A percentile compares a stretch with the other conserved stretches of the same genome.
phyloP scores from a whole-genome alignment of 2,113 vertebrate genomes.

The Macrotis lagotis region DNA sequence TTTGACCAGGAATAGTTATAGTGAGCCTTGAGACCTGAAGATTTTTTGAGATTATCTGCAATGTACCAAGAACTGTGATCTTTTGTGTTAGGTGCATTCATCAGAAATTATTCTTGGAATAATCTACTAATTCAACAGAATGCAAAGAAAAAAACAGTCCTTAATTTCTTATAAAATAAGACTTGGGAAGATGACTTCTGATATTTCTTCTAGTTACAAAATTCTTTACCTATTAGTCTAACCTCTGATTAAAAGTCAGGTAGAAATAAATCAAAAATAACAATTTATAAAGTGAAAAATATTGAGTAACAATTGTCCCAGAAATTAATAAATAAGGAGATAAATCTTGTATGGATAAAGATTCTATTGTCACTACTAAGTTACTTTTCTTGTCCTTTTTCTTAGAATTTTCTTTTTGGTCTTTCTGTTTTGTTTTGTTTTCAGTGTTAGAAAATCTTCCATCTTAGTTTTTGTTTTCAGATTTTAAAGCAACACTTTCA shows the following conservation, averaged over 20 bases:
- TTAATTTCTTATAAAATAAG: neutral
- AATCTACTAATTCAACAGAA: neutral
- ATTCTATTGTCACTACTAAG: neutral
- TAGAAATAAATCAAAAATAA: neutral
- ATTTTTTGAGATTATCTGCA: neutral
- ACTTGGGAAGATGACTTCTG: neutral
- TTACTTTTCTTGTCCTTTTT: neutral
- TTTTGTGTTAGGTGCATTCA: neutral
- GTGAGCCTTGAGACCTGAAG: neutral
- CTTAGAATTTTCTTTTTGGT: neutral
- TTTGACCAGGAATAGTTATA: neutral
- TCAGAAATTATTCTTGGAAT: neutral
- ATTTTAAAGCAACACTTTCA: neutral
- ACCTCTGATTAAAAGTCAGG: neutral
- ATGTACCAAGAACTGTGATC: neutral
- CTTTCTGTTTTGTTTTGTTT: neutral
- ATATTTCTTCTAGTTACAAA: neutral
- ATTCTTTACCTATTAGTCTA: neutral
- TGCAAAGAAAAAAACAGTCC: neutral
- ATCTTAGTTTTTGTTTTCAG: neutral
- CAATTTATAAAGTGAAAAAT: constrained; percentile 23
- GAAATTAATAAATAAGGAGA: neutral
- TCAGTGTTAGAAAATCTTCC: neutral
- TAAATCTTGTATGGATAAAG: neutral
- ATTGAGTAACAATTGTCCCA: neutral